Evolutionary conservation across 2,888 invertebrate genomes (phyloP).

Genomic region (Eledona agricola): DNA sequence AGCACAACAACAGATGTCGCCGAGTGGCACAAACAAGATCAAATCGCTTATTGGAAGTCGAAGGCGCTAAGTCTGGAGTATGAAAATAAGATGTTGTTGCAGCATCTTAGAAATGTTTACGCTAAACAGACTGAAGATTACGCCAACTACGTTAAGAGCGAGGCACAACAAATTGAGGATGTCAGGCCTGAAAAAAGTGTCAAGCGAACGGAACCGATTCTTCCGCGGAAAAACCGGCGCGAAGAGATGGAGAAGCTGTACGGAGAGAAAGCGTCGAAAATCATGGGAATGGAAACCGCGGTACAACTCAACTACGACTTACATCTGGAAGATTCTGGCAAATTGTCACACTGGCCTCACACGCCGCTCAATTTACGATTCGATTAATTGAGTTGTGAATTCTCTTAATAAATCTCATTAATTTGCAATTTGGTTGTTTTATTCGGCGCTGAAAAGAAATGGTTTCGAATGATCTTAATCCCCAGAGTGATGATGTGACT

Average conservation of each 20-base stretch:
- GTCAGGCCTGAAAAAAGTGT: slow-evolving; percentile 29
- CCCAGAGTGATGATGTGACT: slow-evolving; percentile 33
- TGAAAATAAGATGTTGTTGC: slow-evolving; percentile 67
- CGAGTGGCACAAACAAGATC: slow-evolving; percentile 67
- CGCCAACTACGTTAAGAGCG: slow-evolving; percentile 17
- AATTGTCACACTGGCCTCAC: slow-evolving; percentile 76
- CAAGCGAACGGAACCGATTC: slow-evolving; percentile 55
- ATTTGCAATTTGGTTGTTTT: slow-evolving; percentile 22
- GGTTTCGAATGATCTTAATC: slow-evolving; percentile 32
- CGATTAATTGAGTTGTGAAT: slow-evolving; percentile 24
- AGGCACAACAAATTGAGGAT: slow-evolving; percentile 39
- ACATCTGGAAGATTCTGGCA: slow-evolving; percentile 66
- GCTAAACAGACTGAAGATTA: slow-evolving; percentile 49
- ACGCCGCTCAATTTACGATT: slow-evolving; percentile 53
- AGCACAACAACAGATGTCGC: slow-evolving; percentile 47
- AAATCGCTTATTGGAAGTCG: slow-evolving; percentile 71
- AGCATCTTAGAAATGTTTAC: slow-evolving; percentile 62
- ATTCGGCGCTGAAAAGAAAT: slow-evolving; percentile 12
- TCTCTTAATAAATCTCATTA: slow-evolving; percentile 24
- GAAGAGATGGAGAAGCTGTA: slow-evolving; percentile 38
- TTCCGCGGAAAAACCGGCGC: slow-evolving; percentile 56
- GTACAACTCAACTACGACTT: slow-evolving; percentile 72
- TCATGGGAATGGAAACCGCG: slow-evolving; percentile 78
- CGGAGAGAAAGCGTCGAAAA: slow-evolving; percentile 65
- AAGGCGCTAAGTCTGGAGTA: slow-evolving; percentile 67